Percentiles rank a stretch among this genome's conserved stretches.
Evolutionary conservation across 2,797 vertebrate genomes (phyloP).

Genomic region (Cirrhinus molitorella): DNA sequence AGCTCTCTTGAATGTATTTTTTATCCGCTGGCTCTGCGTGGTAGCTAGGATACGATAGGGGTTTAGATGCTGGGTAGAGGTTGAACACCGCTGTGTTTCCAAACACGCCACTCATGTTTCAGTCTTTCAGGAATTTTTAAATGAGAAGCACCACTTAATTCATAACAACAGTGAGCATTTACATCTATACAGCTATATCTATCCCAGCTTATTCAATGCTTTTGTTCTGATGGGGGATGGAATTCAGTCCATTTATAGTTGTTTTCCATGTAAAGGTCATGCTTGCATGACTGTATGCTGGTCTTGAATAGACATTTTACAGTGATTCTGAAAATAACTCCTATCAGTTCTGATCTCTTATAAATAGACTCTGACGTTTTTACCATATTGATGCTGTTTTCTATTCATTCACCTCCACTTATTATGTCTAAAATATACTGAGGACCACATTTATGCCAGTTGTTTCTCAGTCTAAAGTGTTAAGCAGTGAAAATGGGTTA

Average conservation of each 20-base stretch:
- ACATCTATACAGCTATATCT: neutral
- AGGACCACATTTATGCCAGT: neutral
- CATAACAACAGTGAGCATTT: neutral
- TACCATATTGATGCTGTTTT: neutral
- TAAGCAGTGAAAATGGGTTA: constrained; percentile 10
- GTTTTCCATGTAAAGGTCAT: neutral
- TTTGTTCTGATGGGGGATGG: neutral
- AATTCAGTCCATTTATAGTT: neutral
- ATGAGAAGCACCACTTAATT: constrained; percentile 1
- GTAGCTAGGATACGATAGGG: neutral
- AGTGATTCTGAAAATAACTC: neutral
- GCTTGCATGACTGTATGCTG: neutral
- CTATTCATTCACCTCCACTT: neutral
- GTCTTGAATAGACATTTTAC: neutral
- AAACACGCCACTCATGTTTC: neutral
- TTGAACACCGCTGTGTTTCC: neutral
- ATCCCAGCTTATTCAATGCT: neutral
- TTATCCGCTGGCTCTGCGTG: neutral
- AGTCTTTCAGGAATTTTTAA: neutral
- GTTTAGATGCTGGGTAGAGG: constrained; percentile 11
- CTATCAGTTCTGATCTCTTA: neutral
- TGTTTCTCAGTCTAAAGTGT: constrained; percentile 5
- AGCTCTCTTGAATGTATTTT: constrained; percentile 7
- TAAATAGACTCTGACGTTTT: neutral
- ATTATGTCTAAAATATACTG: neutral